phyloP scores from a whole-genome alignment of 2,888 invertebrate genomes.

The Lamellibrachia columna region DNA sequence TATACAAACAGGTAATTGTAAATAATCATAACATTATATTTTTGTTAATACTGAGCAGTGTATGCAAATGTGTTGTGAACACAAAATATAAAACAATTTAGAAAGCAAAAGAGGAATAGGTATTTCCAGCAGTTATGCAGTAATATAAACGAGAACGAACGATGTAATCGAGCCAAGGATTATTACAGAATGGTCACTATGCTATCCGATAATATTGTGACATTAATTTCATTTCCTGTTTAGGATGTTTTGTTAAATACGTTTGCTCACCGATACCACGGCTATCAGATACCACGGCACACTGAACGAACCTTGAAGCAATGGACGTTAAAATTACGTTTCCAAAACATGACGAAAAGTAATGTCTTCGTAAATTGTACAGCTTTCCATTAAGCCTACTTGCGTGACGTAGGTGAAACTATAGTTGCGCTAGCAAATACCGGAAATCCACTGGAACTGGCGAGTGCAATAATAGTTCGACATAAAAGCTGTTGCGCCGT shows the following conservation, averaged over 20 bases:
- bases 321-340: neutral
- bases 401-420: neutral
- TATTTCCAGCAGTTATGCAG: too few species aligned
- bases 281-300: neutral
- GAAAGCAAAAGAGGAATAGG: too few species aligned
- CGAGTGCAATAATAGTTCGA: neutral
- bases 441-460: neutral
- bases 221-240: neutral
- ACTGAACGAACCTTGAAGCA: neutral
- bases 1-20: too few species aligned
- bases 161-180: too few species aligned
- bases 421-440: neutral
- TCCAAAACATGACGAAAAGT: neutral
- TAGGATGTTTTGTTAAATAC: neutral
- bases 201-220: neutral
- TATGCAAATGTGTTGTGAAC: too few species aligned
- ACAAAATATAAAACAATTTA: too few species aligned
- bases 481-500: neutral
- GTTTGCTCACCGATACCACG: neutral
- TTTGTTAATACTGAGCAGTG: too few species aligned
- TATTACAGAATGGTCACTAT: neutral
- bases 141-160: too few species aligned
- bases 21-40: too few species aligned
- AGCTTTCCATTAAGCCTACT: neutral
- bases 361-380: neutral